Percentiles rank a stretch among this genome's conserved stretches.
Evolutionary conservation across 2,797 vertebrate genomes (phyloP).

Genomic region (Neostethus bicornis): DNA sequence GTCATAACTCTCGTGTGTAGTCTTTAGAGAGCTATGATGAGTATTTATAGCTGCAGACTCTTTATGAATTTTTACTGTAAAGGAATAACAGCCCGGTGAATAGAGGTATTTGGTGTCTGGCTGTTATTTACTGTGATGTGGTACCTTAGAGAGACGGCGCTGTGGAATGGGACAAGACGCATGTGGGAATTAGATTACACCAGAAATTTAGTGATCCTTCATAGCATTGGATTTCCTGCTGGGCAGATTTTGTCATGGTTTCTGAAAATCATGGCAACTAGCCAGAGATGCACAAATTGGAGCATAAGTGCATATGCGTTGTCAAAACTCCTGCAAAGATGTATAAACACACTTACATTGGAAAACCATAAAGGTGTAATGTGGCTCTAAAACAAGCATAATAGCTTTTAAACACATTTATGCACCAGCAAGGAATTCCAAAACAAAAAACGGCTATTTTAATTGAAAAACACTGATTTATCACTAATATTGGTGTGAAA

Average conservation of each 20-base stretch:
- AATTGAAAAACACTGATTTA: no score
- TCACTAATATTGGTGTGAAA: no score
- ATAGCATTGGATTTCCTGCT: conserved; percentile 79
- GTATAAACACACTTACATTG: no score
- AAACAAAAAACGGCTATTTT: no score
- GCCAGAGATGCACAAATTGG: no score
- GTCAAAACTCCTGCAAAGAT: no score
- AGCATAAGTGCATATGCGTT: no score
- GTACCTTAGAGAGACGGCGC: conserved; percentile 63
- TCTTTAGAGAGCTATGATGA: conserved; percentile 55
- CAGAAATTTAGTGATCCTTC: conserved; percentile 76
- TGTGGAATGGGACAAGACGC: conserved; percentile 69
- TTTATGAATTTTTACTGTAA: conserved; percentile 73
- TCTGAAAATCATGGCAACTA: no score
- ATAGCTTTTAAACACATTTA: no score
- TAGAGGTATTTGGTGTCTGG: conserved; percentile 44
- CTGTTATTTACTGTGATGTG: conserved; percentile 75
- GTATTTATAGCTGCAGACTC: conserved; percentile 66
- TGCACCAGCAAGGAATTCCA: no score
- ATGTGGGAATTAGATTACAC: conserved; percentile 77
- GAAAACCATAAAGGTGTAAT: no score
- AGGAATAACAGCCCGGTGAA: conserved; percentile 66
- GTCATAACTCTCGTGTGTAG: conserved; percentile 58
- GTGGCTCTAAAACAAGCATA: no score
- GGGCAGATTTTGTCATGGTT: conserved; percentile 71